These are phyloP conservation scores for Rhinoraja longicauda DNA, from an alignment of 2,797 vertebrate genomes.

Conservation along the genomic window DNA sequence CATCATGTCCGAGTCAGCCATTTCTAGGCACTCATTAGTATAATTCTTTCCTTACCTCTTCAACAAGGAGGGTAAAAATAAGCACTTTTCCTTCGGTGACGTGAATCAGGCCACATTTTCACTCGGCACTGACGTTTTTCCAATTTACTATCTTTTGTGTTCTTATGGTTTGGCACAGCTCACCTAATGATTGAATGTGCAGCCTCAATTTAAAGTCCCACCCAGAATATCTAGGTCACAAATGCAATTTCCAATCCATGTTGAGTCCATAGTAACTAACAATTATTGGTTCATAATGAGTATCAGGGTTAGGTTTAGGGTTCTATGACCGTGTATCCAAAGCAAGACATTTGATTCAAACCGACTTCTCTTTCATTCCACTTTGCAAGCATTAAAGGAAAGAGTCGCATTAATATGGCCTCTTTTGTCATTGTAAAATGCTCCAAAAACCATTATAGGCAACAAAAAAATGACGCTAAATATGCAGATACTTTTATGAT, in stretches of 20 bases:
- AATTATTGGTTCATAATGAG: too few species aligned
- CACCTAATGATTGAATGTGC: background rate
- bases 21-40: constrained; percentile 11
- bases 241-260: background rate
- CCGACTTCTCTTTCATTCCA: too few species aligned
- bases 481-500: background rate
- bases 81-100: background rate
- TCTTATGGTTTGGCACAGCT: background rate
- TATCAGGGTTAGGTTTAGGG: too few species aligned
- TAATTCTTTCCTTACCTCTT: background rate
- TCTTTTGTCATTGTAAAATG: background rate
- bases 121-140: background rate
- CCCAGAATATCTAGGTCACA: background rate
- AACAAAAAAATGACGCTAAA: background rate
- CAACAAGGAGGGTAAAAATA: background rate
- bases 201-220: background rate
- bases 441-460: background rate
- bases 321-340: too few species aligned
- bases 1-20: constrained; percentile 11
- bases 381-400: background rate
- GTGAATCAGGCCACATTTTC: background rate
- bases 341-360: background rate
- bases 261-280: background rate
- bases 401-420: background rate
- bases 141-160: background rate